Conservation (phyloP, 2,888 invertebrate species). For the Dryocosmus kuriphilus region DNA sequence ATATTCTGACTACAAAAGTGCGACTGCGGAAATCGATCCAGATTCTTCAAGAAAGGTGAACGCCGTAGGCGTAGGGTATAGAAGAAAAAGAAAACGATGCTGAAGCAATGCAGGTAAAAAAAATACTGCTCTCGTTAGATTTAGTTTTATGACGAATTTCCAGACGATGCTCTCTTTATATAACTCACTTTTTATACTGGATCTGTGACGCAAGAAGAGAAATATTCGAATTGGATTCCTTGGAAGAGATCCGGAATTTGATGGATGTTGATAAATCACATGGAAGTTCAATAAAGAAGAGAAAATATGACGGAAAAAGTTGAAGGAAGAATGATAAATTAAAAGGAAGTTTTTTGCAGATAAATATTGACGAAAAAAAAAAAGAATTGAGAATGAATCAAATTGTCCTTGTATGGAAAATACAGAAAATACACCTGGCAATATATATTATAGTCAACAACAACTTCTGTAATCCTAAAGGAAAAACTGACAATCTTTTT, state of each 20-base stretch:
- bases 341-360: not conserved
- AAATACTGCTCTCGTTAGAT: constrained; percentile 12
- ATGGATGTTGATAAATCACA: not conserved
- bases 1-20: constrained; percentile 17
- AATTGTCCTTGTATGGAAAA: too few species aligned
- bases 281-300: not conserved
- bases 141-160: not conserved
- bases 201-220: constrained; percentile 11
- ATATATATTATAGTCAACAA: too few species aligned
- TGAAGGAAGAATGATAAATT: not conserved
- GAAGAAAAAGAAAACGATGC: constrained; percentile 36
- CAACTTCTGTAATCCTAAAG: not conserved
- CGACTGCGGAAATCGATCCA: constrained; percentile 38
- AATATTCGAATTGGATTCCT: not conserved
- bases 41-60: constrained; percentile 20
- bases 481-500: too few species aligned
- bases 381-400: not conserved
- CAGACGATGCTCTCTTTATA: not conserved
- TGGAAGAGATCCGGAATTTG: not conserved
- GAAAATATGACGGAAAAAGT: not conserved
- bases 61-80: constrained; percentile 16
- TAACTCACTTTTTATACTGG: not conserved
- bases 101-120: constrained; percentile 40
- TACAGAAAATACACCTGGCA: too few species aligned
- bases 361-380: not conserved